Conservation (phyloP, 2,113 vertebrate species). For the Datnioides undecimradiatus region DNA sequence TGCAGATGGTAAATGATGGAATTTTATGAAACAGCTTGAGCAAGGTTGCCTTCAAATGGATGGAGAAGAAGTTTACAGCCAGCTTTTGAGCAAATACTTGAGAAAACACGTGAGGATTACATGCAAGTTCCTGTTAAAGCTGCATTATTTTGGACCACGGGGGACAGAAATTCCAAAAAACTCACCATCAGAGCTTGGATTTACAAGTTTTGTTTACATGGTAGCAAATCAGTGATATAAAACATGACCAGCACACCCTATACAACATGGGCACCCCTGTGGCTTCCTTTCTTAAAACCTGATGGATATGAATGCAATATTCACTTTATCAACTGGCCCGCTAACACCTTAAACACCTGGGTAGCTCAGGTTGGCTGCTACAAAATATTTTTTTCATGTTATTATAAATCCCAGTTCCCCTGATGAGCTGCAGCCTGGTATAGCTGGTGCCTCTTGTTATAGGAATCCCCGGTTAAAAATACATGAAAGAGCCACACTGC, state of each 20-base stretch:
- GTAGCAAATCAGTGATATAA: neutral
- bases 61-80: conserved; percentile 59
- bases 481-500: neutral
- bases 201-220: neutral
- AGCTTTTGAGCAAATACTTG: conserved; percentile 29
- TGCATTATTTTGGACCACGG: neutral
- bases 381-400: neutral
- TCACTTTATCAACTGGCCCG: neutral
- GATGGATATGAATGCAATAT: neutral
- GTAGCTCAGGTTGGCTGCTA: neutral
- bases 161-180: neutral
- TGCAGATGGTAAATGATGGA: conserved; percentile 80
- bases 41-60: conserved; percentile 66
- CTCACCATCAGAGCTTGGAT: neutral
- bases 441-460: neutral
- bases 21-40: conserved; percentile 75
- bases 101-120: neutral
- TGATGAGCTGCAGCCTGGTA: neutral
- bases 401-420: neutral
- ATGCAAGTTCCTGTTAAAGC: neutral
- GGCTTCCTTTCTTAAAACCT: neutral
- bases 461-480: neutral
- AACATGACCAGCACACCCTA: neutral
- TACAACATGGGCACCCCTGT: neutral
- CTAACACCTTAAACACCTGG: neutral